phyloP scores from a whole-genome alignment of 2,797 vertebrate species.

The Parambassis ranga region DNA sequence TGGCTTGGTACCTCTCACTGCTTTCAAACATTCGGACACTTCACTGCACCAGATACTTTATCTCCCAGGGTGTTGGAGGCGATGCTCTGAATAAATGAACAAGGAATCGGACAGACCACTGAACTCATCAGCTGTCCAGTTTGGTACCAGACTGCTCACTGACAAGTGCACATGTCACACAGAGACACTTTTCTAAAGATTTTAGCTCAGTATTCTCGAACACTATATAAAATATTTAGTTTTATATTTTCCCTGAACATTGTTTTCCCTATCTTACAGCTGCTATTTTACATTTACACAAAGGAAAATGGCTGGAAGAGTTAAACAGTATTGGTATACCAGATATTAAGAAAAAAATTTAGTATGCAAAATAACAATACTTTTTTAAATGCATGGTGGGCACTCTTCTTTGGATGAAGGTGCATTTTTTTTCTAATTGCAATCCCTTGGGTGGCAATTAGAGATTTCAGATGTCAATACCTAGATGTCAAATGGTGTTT shows the following conservation, averaged over 20 bases:
- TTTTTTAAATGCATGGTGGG: no score
- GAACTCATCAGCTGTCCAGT: conserved; percentile 9
- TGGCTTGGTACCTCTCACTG: background rate
- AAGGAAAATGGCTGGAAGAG: no score
- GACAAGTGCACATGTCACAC: background rate
- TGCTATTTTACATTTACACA: background rate
- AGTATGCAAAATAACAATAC: no score
- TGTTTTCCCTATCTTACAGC: no score
- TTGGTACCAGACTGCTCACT: background rate
- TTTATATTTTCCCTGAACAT: no score
- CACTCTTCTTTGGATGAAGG: no score
- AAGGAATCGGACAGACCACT: background rate
- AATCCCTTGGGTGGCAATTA: no score
- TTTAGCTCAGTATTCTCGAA: background rate
- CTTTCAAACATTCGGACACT: conserved; percentile 1
- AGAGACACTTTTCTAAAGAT: background rate
- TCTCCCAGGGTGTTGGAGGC: background rate
- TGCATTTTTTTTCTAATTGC: no score
- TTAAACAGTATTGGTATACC: no score
- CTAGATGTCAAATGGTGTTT: no score
- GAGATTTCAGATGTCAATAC: no score
- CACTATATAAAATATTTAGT: background rate
- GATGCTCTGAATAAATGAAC: conserved; percentile 21
- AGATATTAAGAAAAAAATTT: no score
- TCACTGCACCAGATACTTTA: background rate